Evolutionary conservation across 2,113 vertebrate genomes (phyloP).

Genomic region (Cinclus cinclus): DNA sequence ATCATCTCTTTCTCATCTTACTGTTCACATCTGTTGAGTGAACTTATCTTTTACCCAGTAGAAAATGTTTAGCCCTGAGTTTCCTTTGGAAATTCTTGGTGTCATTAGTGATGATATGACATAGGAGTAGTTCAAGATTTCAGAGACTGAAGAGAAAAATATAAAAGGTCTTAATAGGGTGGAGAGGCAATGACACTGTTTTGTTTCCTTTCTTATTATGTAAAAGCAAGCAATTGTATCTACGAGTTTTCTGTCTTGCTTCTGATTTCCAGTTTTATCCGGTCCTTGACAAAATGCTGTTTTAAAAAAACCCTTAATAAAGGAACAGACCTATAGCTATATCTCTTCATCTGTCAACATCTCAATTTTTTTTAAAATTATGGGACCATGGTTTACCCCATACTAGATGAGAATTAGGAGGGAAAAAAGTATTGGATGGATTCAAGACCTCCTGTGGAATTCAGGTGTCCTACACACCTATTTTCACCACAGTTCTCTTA

Average conservation of each 20-base stretch:
- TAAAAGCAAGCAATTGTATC: background rate
- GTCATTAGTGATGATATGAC: background rate
- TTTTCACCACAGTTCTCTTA: background rate
- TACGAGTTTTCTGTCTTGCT: background rate
- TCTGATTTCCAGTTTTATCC: slow-evolving; percentile 24
- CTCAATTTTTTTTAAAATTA: background rate
- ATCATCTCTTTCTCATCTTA: background rate
- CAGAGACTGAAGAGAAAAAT: background rate
- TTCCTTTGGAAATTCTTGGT: background rate
- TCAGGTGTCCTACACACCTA: background rate
- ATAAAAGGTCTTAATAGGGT: background rate
- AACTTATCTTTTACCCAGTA: background rate
- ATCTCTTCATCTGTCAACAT: background rate
- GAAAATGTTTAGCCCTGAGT: background rate
- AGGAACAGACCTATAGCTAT: background rate
- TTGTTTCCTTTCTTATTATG: background rate
- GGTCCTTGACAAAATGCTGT: background rate
- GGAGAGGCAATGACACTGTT: background rate
- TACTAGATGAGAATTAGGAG: slow-evolving; percentile 9
- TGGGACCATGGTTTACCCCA: background rate
- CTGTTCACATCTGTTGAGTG: background rate
- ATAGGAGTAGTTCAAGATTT: background rate
- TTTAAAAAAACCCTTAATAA: background rate
- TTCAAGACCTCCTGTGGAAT: background rate
- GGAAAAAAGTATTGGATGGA: background rate